These are phyloP conservation scores for Oreochromis aureus DNA, from an alignment of 2,113 vertebrate species.

Conservation along the genomic window DNA sequence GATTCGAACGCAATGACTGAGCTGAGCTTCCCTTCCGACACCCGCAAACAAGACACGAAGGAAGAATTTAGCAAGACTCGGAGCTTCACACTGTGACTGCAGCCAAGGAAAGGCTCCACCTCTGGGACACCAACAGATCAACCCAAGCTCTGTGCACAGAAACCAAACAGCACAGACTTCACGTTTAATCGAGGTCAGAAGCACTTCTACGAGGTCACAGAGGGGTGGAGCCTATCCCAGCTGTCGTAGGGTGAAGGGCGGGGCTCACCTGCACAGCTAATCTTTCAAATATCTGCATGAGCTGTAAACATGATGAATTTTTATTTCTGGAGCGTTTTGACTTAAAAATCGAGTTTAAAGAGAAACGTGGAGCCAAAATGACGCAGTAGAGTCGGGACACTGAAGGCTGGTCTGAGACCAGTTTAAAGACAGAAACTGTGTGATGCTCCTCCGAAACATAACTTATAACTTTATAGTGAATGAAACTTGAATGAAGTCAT, in stretches of 20 bases:
- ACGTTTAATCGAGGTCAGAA: neutral
- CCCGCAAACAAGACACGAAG: neutral
- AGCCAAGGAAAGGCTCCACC: neutral
- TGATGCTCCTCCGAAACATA: fast-evolving
- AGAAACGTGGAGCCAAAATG: neutral
- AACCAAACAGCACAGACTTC: neutral
- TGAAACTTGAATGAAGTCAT: neutral
- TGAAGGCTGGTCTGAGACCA: neutral
- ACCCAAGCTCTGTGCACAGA: neutral
- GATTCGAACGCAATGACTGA: neutral
- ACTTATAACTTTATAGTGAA: neutral
- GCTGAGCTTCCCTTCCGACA: neutral
- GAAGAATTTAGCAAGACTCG: neutral
- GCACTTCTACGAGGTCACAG: neutral
- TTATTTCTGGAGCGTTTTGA: neutral
- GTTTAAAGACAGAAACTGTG: neutral
- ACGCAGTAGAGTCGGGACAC: neutral
- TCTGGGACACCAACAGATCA: neutral
- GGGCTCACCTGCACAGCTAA: neutral
- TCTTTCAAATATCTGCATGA: neutral
- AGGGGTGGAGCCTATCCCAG: neutral
- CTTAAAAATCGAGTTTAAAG: neutral
- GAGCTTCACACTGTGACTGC: neutral
- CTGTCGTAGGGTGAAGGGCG: neutral
- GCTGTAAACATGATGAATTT: neutral